These are phyloP conservation scores for Myripristis murdjan DNA, from an alignment of 2,797 vertebrate species.

Conservation along the genomic window DNA sequence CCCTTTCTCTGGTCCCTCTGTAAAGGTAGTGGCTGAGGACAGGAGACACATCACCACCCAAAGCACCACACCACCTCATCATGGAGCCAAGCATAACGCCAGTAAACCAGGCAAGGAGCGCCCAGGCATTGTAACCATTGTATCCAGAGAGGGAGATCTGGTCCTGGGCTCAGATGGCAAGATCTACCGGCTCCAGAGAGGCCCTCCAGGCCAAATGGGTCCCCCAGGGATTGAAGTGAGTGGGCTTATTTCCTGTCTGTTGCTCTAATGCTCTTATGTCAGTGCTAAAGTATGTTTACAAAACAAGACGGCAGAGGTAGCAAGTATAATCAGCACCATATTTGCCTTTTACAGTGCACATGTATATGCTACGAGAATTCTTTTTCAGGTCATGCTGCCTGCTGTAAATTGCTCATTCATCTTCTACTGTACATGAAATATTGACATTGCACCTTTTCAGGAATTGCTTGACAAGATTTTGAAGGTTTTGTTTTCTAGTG, in stretches of 20 bases:
- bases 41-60: slow-evolving; percentile 17
- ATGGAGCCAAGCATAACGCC: background rate
- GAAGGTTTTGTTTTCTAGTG: too few relatives aligned
- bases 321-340: too few relatives aligned
- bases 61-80: slow-evolving; percentile 18
- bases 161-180: slow-evolving; percentile 63
- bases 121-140: slow-evolving; percentile 49
- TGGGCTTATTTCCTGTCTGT: slow-evolving; percentile 18
- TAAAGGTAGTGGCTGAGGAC: slow-evolving; percentile 4
- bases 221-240: slow-evolving; percentile 86
- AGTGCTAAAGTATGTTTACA: background rate
- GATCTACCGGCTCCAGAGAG: slow-evolving; percentile 72
- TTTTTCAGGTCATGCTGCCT: too few relatives aligned
- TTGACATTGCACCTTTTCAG: background rate
- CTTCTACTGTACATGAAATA: too few relatives aligned
- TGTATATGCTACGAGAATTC: too few relatives aligned
- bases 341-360: too few relatives aligned
- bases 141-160: slow-evolving; percentile 68
- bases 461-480: background rate
- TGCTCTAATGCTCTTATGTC: slow-evolving; percentile 2
- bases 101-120: slow-evolving; percentile 25
- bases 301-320: too few relatives aligned
- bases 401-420: too few relatives aligned
- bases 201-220: slow-evolving; percentile 83
- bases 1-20: slow-evolving; percentile 4